Conservation (phyloP, 2,888 invertebrate genomes). For the Gisinianus flammeolus region DNA sequence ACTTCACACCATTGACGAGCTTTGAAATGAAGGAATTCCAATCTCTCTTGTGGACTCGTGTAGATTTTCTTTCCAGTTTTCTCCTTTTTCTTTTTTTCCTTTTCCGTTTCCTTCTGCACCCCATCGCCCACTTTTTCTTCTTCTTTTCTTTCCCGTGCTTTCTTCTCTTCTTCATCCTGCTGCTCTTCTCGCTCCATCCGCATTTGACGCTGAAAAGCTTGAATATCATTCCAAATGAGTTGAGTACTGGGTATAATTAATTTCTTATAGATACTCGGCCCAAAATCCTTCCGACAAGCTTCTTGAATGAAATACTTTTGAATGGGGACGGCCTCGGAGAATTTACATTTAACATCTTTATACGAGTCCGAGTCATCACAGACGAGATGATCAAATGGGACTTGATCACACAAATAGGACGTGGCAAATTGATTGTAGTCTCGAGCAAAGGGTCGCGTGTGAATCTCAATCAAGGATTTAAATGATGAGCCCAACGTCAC, state of each 20-base stretch:
- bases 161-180: not conserved
- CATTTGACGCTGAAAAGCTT: not conserved
- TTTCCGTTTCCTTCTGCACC: too few relatives aligned
- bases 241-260: conserved; percentile 42
- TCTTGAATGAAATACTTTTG: conserved; percentile 41
- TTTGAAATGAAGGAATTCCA: conserved; percentile 44
- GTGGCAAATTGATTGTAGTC: conserved; percentile 49
- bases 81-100: too few relatives aligned
- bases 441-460: conserved; percentile 40
- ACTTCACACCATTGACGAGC: conserved; percentile 53
- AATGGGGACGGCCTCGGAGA: conserved; percentile 42
- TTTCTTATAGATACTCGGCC: conserved; percentile 47
- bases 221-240: conserved; percentile 43
- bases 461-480: conserved; percentile 24
- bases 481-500: not conserved
- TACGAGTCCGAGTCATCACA: conserved; percentile 44
- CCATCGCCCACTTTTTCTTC: not conserved
- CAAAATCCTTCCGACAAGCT: conserved; percentile 42
- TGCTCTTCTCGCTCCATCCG: not conserved
- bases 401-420: conserved; percentile 42
- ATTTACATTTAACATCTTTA: conserved; percentile 43
- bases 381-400: conserved; percentile 35
- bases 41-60: conserved; percentile 16
- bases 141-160: not conserved
- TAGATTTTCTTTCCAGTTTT: not conserved